A percentile compares a stretch with the other conserved stretches of the same genome.
Conservation (phyloP, 2,797 vertebrate genomes). For the Chaunax sp. region DNA sequence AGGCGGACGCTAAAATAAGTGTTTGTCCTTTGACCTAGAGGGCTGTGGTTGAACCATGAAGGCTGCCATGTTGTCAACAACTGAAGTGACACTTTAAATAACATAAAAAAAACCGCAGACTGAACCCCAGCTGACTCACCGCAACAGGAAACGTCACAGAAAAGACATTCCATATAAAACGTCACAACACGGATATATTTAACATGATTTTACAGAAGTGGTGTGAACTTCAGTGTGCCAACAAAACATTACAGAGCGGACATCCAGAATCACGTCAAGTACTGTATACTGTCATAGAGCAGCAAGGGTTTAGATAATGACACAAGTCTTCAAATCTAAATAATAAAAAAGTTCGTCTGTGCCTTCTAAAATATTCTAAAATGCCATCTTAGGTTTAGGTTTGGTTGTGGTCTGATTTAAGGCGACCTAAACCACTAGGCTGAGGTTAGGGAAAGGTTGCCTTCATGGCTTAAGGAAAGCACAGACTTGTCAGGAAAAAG, state of each 20-base stretch:
- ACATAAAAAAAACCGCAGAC: constrained; percentile 42
- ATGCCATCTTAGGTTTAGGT: too few species aligned
- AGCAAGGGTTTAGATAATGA: too few species aligned
- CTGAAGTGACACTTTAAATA: constrained; percentile 67
- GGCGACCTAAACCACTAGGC: too few species aligned
- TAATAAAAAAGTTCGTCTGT: too few species aligned
- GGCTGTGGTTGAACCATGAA: constrained; percentile 25
- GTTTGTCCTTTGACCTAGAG: constrained; percentile 4
- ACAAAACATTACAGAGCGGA: constrained; percentile 5
- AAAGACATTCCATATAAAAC: constrained; percentile 13
- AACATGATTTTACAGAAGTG: background rate
- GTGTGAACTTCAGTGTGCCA: background rate
- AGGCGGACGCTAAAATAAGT: constrained; percentile 26
- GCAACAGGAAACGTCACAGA: constrained; percentile 24
- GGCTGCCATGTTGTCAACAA: constrained; percentile 39
- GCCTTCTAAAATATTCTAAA: too few species aligned
- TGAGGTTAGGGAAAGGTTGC: too few species aligned
- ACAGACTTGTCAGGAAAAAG: too few species aligned
- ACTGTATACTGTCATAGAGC: too few species aligned
- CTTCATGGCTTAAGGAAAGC: too few species aligned
- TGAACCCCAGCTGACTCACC: constrained; percentile 53
- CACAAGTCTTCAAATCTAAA: too few species aligned
- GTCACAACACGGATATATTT: constrained; percentile 22
- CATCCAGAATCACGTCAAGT: background rate
- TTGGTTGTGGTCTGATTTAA: too few species aligned